Evolutionary conservation across 2,113 vertebrate genomes (phyloP).

Genomic region (Clarias batrachus): DNA sequence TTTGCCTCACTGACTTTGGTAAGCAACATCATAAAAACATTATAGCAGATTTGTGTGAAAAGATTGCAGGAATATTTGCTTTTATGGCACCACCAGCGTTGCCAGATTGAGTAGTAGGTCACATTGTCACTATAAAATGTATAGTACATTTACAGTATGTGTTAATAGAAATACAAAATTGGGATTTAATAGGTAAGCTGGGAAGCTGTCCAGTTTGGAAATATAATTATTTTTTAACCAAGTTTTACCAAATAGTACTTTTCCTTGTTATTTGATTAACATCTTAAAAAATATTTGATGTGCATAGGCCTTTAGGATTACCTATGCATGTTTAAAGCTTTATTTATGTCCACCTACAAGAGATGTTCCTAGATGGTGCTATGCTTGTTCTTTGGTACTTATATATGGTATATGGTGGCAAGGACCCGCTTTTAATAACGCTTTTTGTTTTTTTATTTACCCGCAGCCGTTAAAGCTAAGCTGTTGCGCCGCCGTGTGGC

Average conservation of each 20-base stretch:
- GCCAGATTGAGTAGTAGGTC: neutral
- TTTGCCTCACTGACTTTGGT: constrained; percentile 84
- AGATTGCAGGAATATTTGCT: neutral
- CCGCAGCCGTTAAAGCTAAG: constrained; percentile 82
- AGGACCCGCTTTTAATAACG: neutral
- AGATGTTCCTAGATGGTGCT: neutral
- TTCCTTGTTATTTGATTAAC: neutral
- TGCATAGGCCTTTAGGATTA: neutral
- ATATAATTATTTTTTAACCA: neutral
- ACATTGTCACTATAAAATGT: neutral
- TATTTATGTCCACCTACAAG: neutral
- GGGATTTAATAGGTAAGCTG: neutral
- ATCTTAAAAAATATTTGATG: neutral
- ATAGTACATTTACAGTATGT: neutral
- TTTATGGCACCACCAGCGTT: neutral
- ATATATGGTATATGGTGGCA: neutral
- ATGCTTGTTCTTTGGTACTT: neutral
- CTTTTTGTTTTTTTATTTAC: neutral
- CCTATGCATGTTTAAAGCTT: neutral
- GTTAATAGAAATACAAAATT: neutral
- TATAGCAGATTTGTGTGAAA: neutral
- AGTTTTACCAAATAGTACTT: neutral
- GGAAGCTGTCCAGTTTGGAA: neutral
- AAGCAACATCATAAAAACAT: constrained; percentile 54
- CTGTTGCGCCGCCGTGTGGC: constrained; percentile 70